Base-by-base conservation (phyloP, 2,888 invertebrate genomes). In the Drosophila neotestacea region DNA sequence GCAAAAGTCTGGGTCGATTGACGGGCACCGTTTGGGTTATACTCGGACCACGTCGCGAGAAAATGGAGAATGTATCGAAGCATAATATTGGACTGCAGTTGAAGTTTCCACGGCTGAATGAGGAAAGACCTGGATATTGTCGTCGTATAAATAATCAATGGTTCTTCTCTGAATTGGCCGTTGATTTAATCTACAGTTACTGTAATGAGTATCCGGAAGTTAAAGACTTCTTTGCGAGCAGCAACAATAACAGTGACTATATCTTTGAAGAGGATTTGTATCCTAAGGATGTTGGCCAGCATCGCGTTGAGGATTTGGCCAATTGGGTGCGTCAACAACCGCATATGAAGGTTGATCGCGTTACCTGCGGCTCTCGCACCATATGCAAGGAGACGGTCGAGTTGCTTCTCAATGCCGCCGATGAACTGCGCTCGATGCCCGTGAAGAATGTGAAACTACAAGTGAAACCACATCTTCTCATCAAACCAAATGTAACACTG, bases 61-160 rank as follows among this genome's bases (percentile, higher is more conserved):
- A 85, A 27, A 92, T 93, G 77, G 93, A 93, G 38, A 91, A 90
- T 70, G 79, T 93, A 52, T 91, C 94, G 4, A 95, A 88, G 54
- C 91, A 95, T 13, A 98, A 98, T 91, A 94, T 99, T 32, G 99
- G 99, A 0, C 94, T 99, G 48, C 97, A 98, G 91, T 93, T 99
- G 27, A 99, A 99, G 93, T 97, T 96, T 89, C 97, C 96, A 73
- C 97, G 97, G 90, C 95, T 95, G 94, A 95, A 95, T 75, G 94
- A 94, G 90, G 95, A 95, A 85, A 94, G 96, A 1, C 95, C 96
- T 1, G 98, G 98, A 34, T 98, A 96, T 91, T 97, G 97, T 0
- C 95, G 94, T 56, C 96, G 95, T 75, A 93, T 94, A 0, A 93
- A 94, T n/a, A 94, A 93, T 84, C 90, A 94, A 44, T 99, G 98